phyloP scores from a whole-genome alignment of 2,797 vertebrate genomes.

The Neopelma chrysocephalum region DNA sequence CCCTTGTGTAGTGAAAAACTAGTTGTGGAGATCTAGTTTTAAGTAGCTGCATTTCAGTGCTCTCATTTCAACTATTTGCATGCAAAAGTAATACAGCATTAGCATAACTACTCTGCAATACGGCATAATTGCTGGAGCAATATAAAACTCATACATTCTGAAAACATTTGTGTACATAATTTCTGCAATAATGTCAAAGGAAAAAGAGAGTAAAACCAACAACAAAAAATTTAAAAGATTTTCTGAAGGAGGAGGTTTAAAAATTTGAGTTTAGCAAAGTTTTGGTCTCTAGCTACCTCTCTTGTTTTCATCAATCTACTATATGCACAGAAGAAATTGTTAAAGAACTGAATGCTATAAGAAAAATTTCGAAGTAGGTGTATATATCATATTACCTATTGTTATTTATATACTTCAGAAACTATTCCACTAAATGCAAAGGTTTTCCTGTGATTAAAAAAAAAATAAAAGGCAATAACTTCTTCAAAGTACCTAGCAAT shows the following conservation, averaged over 20 bases:
- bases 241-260: neutral
- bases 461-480: neutral
- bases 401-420: slow-evolving; percentile 13
- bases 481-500: neutral
- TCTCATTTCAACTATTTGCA: slow-evolving; percentile 57
- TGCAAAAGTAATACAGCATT: slow-evolving; percentile 49
- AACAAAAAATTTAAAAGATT: neutral
- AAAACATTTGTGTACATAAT: slow-evolving; percentile 16
- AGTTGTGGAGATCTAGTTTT: neutral
- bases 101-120: slow-evolving; percentile 56
- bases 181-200: neutral
- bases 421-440: slow-evolving; percentile 9
- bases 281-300: neutral
- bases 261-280: neutral
- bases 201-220: neutral
- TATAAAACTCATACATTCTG: neutral
- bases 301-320: neutral
- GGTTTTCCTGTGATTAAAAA: neutral
- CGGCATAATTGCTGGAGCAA: slow-evolving; percentile 35
- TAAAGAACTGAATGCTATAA: neutral
- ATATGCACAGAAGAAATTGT: neutral
- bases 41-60: neutral
- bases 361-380: neutral
- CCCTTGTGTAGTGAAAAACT: neutral
- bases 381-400: neutral